A percentile compares a stretch with the other conserved stretches of the same genome.
Evolutionary conservation across 2,113 vertebrate genomes (phyloP).

Genomic region (Sprattus sprattus): DNA sequence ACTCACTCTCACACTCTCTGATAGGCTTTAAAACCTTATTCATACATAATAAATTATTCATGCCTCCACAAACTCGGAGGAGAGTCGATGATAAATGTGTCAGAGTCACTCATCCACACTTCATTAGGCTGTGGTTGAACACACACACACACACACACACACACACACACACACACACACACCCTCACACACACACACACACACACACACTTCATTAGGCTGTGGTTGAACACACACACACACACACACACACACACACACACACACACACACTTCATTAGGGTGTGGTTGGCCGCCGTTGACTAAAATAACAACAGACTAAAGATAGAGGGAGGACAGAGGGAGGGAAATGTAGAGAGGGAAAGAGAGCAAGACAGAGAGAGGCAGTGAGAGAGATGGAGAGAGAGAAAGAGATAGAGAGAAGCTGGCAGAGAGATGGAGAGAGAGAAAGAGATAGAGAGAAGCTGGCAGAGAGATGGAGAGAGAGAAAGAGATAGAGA

Average conservation of each 20-base stretch:
- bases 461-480: too few relatives aligned
- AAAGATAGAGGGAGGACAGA: slow-evolving; percentile 27
- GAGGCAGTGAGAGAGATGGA: slow-evolving; percentile 28
- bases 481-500: background rate
- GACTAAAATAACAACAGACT: slow-evolving; percentile 55
- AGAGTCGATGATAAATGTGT: slow-evolving; percentile 70
- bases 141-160: too few relatives aligned
- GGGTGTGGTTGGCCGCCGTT: slow-evolving; percentile 45
- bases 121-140: slow-evolving; percentile 62
- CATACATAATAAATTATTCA: slow-evolving; percentile 74
- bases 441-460: background rate
- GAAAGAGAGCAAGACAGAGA: slow-evolving; percentile 30
- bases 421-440: background rate
- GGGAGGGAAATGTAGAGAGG: slow-evolving; percentile 24
- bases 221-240: too few relatives aligned
- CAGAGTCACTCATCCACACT: slow-evolving; percentile 65
- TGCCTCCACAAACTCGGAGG: slow-evolving; percentile 65
- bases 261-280: slow-evolving; percentile 74
- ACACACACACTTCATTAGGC: too few relatives aligned
- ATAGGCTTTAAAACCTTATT: slow-evolving; percentile 68
- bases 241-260: too few relatives aligned
- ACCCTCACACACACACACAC: too few relatives aligned
- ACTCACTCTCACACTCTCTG: slow-evolving; percentile 21
- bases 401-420: slow-evolving; percentile 5
- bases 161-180: too few relatives aligned